A percentile compares a stretch with the other conserved stretches of the same genome.
phyloP scores from a whole-genome alignment of 2,797 vertebrate genomes.

The Artibeus jamaicensis region DNA sequence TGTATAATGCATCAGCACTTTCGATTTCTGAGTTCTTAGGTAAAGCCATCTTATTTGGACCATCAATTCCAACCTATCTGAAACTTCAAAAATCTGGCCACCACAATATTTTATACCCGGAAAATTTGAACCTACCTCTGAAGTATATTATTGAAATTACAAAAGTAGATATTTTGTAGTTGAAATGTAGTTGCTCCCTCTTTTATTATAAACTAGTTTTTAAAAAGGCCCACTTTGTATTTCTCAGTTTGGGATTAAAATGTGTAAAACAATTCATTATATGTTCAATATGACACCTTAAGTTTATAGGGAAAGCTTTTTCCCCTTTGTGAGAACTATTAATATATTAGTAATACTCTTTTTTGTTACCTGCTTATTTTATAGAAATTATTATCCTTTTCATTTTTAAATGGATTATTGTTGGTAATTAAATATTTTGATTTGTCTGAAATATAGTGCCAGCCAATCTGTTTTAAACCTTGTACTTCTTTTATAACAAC shows the following conservation, averaged over 20 bases:
- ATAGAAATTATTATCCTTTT: not conserved
- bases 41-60: not conserved
- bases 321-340: not conserved
- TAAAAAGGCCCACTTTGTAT: not conserved
- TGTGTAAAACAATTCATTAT: not conserved
- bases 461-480: slow-evolving; percentile 32
- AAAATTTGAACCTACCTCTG: slow-evolving; percentile 1
- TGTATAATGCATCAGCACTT: not conserved
- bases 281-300: not conserved
- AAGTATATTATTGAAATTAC: not conserved
- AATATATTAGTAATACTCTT: not conserved
- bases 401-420: slow-evolving; percentile 29
- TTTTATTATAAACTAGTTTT: slow-evolving; percentile 26
- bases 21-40: not conserved
- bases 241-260: slow-evolving; percentile 46
- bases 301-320: not conserved
- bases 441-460: slow-evolving; percentile 29
- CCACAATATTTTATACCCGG: not conserved
- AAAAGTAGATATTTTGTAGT: not conserved
- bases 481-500: not conserved
- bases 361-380: slow-evolving; percentile 26
- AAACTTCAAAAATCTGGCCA: slow-evolving; percentile 26
- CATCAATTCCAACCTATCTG: not conserved
- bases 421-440: slow-evolving; percentile 48
- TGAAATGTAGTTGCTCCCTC: slow-evolving; percentile 16